Evolutionary conservation across 1,140 invertebrate genomes (phyloP).

Genomic region (Plutomurus gul): DNA sequence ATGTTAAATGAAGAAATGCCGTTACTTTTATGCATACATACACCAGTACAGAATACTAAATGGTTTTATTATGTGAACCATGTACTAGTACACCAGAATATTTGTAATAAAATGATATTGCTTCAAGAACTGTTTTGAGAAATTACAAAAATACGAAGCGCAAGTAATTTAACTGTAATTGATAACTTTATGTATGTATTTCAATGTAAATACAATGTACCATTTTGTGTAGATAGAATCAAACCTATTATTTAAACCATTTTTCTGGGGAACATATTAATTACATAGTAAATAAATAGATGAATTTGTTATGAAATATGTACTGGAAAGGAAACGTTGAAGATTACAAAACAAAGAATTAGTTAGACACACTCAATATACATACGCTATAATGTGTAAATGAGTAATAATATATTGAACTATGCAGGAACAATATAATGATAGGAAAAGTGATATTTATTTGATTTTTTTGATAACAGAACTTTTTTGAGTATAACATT

Average conservation of each 20-base stretch:
- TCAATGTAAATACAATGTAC: neutral
- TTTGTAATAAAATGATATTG: neutral
- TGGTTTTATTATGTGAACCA: neutral
- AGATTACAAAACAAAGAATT: constrained; percentile 11
- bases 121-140: neutral
- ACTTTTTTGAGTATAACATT: constrained; percentile 1
- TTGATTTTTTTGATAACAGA: constrained; percentile 23
- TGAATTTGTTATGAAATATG: neutral
- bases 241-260: neutral
- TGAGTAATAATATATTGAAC: neutral
- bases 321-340: neutral
- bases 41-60: no score
- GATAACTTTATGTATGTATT: neutral
- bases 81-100: neutral
- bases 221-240: neutral
- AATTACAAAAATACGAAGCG: neutral
- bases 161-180: neutral
- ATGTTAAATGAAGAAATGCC: no score
- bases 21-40: no score
- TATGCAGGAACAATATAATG: constrained; percentile 10
- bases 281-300: neutral
- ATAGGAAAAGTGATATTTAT: constrained; percentile 28
- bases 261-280: constrained; percentile 2
- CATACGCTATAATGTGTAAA: neutral
- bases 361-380: neutral